These are phyloP conservation scores for Pan paniscus DNA, from an alignment of 2,113 vertebrate genomes.

Conservation along the genomic window DNA sequence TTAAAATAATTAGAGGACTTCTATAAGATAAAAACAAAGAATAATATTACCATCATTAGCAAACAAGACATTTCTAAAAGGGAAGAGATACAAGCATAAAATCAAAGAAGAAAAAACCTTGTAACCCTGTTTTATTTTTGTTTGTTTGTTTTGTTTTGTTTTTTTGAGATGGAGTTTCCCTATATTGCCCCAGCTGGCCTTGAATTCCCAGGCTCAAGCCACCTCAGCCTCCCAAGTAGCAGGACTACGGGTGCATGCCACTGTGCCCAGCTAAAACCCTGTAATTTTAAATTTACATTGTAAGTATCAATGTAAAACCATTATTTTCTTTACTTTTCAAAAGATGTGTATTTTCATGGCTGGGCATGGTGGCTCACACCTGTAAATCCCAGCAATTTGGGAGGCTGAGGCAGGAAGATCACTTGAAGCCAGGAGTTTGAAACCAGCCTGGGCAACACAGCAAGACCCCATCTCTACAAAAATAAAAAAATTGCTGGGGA, in stretches of 20 bases:
- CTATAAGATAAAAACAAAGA: not conserved
- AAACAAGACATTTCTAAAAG: conserved; percentile 4
- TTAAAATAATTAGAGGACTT: not conserved
- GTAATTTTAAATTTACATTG: conserved; percentile 12
- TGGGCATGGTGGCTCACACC: too few species aligned
- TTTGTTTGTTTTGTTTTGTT: too few species aligned
- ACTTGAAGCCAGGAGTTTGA: too few species aligned
- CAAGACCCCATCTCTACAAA: too few species aligned
- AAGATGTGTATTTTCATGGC: not conserved
- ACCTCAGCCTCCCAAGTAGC: not conserved
- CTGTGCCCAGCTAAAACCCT: not conserved
- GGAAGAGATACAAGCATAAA: not conserved
- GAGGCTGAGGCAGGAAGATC: too few species aligned
- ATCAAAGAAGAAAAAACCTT: not conserved
- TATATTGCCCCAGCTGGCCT: not conserved
- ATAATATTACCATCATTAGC: not conserved
- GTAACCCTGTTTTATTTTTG: too few species aligned
- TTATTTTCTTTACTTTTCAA: not conserved
- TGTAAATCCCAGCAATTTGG: too few species aligned
- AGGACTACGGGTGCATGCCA: not conserved
- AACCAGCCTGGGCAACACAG: too few species aligned
- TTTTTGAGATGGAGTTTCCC: not conserved
- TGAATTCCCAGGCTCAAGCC: not conserved
- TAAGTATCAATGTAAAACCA: not conserved
- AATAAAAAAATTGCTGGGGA: too few species aligned